phyloP scores from a whole-genome alignment of 2,888 invertebrate species.

The Lapara coniferarum region DNA sequence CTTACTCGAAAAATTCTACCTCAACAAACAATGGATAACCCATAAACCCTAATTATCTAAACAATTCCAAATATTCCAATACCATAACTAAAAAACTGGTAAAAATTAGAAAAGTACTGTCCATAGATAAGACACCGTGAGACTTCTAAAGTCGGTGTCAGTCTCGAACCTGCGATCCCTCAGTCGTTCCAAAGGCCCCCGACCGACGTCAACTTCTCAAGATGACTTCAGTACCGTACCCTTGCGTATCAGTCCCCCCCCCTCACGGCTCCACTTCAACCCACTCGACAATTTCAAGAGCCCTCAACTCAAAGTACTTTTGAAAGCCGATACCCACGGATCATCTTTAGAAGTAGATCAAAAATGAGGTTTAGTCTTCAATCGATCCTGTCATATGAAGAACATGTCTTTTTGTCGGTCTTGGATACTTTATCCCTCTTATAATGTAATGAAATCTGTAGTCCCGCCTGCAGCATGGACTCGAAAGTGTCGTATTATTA shows the following conservation, averaged over 20 bases:
- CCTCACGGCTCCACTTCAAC: slow-evolving; percentile 49
- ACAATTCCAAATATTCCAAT: too few species aligned
- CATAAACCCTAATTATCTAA: too few species aligned
- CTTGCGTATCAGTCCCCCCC: slow-evolving; percentile 48
- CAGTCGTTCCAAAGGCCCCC: slow-evolving; percentile 43
- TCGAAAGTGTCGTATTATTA: too few species aligned
- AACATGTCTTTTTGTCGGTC: too few species aligned
- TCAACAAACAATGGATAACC: too few species aligned
- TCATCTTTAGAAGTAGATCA: slow-evolving; percentile 14
- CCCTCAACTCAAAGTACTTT: slow-evolving; percentile 44
- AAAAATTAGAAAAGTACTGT: neutral
- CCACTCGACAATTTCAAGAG: slow-evolving; percentile 43
- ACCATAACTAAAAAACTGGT: neutral
- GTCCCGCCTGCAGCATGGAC: too few species aligned
- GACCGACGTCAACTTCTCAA: slow-evolving; percentile 76
- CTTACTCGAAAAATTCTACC: too few species aligned
- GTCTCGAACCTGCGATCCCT: slow-evolving; percentile 71
- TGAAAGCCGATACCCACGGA: slow-evolving; percentile 9
- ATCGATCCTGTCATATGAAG: neutral
- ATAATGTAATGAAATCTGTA: too few species aligned
- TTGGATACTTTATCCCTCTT: too few species aligned
- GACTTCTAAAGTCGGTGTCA: slow-evolving; percentile 70
- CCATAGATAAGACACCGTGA: slow-evolving; percentile 57
- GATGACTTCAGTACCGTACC: slow-evolving; percentile 65
- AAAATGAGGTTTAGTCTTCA: neutral